Evolutionary conservation across 2,888 invertebrate species (phyloP), one percentile per base, ranked within the genome.

Genomic region (Nomada hirtipes): DNA sequence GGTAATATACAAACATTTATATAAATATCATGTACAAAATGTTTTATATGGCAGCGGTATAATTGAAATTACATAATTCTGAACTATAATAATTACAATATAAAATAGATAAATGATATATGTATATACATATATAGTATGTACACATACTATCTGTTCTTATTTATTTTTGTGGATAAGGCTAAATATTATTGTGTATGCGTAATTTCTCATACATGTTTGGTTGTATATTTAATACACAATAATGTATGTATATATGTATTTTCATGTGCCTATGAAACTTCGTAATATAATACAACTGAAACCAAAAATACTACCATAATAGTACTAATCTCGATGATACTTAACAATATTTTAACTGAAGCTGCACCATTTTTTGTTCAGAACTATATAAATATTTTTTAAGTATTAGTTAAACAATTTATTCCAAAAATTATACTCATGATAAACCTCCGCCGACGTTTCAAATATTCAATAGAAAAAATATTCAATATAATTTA

Each of bases 11-110:
- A 80, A 79, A 79, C 67, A 67, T 72, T 79, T 80, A 80, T 72
- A 72, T 80, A 80, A 80, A 80, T 72, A 80, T 72, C 61, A 80
- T 80, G 52, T 80, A 79, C 72, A 79, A 80, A 80, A 70, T 70
- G 52, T 55, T 65, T 55, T 47, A 60, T 71, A 82, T 75, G 70
- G 67, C 76, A 81, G 67, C 65, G 47, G 26, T 75, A 47, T 42
- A 50, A 71, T 76, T 44, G 44, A 59, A 82, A 61, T 81, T 44
- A 53, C 23, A 55, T 67, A 53, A 53, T 15, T 81, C 52, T 64
- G 36, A 59, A 44, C 20, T 81, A 61, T 23, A 15, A 23, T 29
- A 29, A 67, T 36, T 70, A 70, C 50, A 60, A 73, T 79, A 81
- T 52, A 75, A 57, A 80, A 55, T 68, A 18, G 9, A 13, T 71